Conservation (phyloP, 37 sponge, comb jelly and placozoan species). For the Bolinopsis microptera region DNA sequence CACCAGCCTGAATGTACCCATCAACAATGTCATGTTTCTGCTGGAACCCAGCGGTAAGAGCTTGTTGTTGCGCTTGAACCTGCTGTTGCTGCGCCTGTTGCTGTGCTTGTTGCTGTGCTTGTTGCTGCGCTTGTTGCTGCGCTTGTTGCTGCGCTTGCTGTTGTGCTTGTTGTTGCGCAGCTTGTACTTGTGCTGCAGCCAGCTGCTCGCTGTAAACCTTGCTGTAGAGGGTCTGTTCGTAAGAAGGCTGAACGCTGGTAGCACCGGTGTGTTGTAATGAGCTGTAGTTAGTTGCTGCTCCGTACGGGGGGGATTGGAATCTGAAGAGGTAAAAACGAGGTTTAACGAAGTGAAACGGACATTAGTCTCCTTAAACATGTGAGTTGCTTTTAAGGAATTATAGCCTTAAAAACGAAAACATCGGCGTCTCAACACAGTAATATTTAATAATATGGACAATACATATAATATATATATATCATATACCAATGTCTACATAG, state of each 20-base stretch:
- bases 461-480: no score
- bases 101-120: background rate
- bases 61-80: background rate
- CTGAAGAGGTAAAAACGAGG: background rate
- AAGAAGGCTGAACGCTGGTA: background rate
- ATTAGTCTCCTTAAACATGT: no score
- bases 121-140: background rate
- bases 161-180: slow-evolving; percentile 47
- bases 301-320: slow-evolving; percentile 48
- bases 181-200: slow-evolving; percentile 24
- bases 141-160: background rate
- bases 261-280: background rate
- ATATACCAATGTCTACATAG: no score
- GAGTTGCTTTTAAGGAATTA: no score
- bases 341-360: no score
- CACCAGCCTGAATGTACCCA: background rate
- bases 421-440: no score
- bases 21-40: slow-evolving; percentile 56
- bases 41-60: background rate
- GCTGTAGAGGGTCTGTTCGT: background rate
- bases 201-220: slow-evolving; percentile 3
- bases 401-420: no score
- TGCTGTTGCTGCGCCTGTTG: background rate
- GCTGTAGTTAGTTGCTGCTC: background rate
- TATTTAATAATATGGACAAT: no score